phyloP scores from a whole-genome alignment of 2,888 invertebrate genomes.

The Hirtodrosophila confusa region DNA sequence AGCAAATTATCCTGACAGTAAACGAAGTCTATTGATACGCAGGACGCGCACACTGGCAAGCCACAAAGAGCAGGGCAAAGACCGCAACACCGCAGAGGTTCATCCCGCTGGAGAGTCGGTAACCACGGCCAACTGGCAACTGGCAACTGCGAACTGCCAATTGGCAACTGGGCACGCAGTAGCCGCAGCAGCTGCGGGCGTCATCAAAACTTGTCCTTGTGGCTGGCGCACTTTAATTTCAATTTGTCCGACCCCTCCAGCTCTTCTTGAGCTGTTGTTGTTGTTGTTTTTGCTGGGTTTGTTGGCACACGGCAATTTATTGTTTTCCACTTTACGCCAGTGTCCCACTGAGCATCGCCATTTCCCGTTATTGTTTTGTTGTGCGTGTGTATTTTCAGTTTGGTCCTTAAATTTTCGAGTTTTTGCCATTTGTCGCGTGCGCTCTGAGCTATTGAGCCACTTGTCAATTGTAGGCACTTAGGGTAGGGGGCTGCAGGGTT shows the following conservation, averaged over 20 bases:
- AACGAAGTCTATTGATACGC: conserved; percentile 68
- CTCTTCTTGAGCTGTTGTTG: conserved; percentile 15
- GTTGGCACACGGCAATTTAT: conserved; percentile 70
- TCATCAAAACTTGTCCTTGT: conserved; percentile 75
- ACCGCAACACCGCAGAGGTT: conserved; percentile 62
- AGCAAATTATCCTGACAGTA: conserved; percentile 52
- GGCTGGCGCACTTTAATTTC: conserved; percentile 75
- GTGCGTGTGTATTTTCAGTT: conserved; percentile 44
- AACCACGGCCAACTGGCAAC: conserved; percentile 13
- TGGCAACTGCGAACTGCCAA: conserved; percentile 15
- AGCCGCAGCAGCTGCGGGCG: conserved; percentile 69
- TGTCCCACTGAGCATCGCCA: conserved; percentile 41
- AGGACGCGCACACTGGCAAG: conserved; percentile 34
- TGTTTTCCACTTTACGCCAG: conserved; percentile 75
- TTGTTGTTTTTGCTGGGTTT: conserved; percentile 27
- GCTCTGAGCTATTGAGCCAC: conserved; percentile 74
- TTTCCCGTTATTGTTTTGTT: conserved; percentile 49
- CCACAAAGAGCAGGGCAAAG: conserved; percentile 59
- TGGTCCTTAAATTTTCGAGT: conserved; percentile 51
- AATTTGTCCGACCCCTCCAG: conserved; percentile 58
- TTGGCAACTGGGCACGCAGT: conserved; percentile 9
- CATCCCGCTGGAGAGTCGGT: conserved; percentile 34
- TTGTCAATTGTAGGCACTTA: conserved; percentile 64
- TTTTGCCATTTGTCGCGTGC: conserved; percentile 37
- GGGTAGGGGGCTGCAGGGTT: not conserved